Percentiles rank a stretch among this genome's conserved stretches.
Conservation (phyloP, 2,797 vertebrate genomes). For the Pelochelys cantorii region DNA sequence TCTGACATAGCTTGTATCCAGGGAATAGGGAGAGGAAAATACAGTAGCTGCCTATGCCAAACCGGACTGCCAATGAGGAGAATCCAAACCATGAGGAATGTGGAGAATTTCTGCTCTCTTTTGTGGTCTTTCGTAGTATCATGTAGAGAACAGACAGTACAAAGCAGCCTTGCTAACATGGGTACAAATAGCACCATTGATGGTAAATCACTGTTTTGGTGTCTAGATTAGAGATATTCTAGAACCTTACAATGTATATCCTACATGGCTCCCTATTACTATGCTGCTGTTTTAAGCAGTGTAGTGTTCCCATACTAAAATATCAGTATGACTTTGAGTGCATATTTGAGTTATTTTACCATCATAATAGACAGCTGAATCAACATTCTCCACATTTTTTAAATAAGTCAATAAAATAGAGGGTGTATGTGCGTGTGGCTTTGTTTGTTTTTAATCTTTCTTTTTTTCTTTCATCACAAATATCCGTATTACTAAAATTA, state of each 20-base stretch:
- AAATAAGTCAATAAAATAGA: not conserved
- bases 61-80: not conserved
- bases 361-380: not conserved
- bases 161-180: no score
- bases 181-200: no score
- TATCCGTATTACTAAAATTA: not conserved
- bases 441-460: not conserved
- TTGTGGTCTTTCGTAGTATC: no score
- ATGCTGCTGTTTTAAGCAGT: no score
- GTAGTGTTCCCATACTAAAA: not conserved
- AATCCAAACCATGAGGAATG: not conserved
- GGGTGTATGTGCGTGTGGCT: not conserved
- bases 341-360: not conserved
- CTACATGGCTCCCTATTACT: no score
- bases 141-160: no score
- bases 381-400: not conserved
- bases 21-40: no score
- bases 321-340: not conserved
- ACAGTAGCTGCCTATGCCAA: not conserved
- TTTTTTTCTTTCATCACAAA: not conserved
- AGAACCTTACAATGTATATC: no score
- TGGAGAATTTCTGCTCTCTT: no score
- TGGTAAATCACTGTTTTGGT: no score
- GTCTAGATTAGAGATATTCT: no score
- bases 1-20: no score